Base-by-base conservation (phyloP, 2,797 vertebrate species). In the Rhinichthys osculus region DNA sequence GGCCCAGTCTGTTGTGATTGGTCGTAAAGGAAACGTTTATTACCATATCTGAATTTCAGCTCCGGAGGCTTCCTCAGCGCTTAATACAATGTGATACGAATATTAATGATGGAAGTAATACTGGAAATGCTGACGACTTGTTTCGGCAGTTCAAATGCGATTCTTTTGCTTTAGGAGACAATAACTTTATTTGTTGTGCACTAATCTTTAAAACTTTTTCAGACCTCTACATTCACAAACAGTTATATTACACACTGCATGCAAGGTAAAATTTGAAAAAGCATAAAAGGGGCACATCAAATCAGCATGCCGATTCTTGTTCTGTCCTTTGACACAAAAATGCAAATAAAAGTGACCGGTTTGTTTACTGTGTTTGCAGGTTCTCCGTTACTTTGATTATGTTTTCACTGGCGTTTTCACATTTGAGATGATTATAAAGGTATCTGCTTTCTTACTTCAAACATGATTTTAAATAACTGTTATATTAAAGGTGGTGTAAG, bases 341-440 rank as follows among this genome's bases (percentile, higher is more conserved):
- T 19, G 11, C 0, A 16, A 47, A 59, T 62, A 23, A 66, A 70
- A 40, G 9, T 59, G 9, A 59, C 27, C 47, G 3, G 5, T 9
- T 38, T 66, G 3, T 64, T 72, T 59, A 8, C 30, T 59, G 1
- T 57, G 91, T 85, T 38, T 91, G 7, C 92, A 99, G 98, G 97
- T 99, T 86, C 96, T 99, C 88, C 96, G 97, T 74, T 99, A 99
- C 92, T 99, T 99, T 23, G 98, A 99, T 93, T 99, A 99, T 0
- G 98, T 99, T 90, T 99, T 99, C 94, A 99, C 98, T 0, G 98
- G 98, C 0, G 98, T 99, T 89, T 99, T 99, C 94, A 99, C 98
- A 86, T 99, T 99, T 5, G 98, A 99, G 94, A 99, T 99, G 98
- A 96, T 99, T 90, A 99, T 99, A 90, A 99, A 99, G 97, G 98